phyloP scores from a whole-genome alignment of 1,140 invertebrate species.

The Globodera ellingtonae region DNA sequence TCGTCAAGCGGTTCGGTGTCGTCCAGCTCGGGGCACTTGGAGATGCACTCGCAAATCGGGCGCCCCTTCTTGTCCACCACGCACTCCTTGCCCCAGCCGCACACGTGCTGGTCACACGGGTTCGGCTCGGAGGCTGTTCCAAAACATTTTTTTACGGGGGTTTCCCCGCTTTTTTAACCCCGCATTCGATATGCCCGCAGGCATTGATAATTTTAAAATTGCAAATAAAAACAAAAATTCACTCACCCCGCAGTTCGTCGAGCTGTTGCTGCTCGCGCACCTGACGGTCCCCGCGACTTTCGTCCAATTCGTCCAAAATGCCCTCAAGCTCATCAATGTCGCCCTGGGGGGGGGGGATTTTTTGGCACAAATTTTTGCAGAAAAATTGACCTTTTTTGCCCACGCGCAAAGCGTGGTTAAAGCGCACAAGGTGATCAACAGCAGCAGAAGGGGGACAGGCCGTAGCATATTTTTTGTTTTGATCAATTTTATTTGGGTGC shows the following conservation, averaged over 20 bases:
- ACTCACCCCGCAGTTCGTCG: slow-evolving; percentile 5
- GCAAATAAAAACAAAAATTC: no score
- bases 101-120: slow-evolving; percentile 82
- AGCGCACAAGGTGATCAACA: background rate
- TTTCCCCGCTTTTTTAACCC: background rate
- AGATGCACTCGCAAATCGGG: slow-evolving; percentile 82
- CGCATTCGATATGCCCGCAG: background rate
- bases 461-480: background rate
- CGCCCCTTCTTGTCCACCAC: slow-evolving; percentile 74
- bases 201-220: background rate
- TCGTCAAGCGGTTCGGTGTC: slow-evolving; percentile 58
- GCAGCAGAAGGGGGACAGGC: background rate
- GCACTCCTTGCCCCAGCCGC: slow-evolving; percentile 84
- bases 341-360: background rate
- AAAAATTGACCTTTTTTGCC: background rate
- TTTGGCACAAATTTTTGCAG: background rate
- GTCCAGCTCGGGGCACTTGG: slow-evolving; percentile 73
- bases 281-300: slow-evolving; percentile 24
- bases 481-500: no score
- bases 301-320: slow-evolving; percentile 54
- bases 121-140: slow-evolving; percentile 64
- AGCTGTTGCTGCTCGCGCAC: slow-evolving; percentile 29
- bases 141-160: background rate
- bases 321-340: slow-evolving; percentile 47
- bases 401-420: background rate